These are phyloP conservation scores for Sander vitreus DNA, from an alignment of 2,113 vertebrate species.

Conservation along the genomic window DNA sequence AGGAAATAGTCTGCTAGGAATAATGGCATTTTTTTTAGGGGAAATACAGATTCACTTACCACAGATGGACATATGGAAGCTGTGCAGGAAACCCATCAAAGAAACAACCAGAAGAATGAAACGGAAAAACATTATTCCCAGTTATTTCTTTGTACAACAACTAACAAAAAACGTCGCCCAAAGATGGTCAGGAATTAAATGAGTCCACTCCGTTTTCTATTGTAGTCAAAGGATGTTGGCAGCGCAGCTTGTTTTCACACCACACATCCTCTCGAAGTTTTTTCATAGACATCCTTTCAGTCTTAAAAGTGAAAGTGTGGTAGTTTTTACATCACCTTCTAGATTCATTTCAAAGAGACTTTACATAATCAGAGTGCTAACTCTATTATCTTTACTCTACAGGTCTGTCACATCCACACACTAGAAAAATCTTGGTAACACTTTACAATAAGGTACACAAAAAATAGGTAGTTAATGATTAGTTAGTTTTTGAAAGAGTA, in stretches of 20 bases:
- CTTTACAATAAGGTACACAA: too few species aligned
- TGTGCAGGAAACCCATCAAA: background rate
- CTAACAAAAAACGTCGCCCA: background rate
- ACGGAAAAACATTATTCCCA: constrained; percentile 15
- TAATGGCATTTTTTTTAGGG: background rate
- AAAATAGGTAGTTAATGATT: too few species aligned
- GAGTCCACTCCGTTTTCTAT: background rate
- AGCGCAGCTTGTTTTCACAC: background rate
- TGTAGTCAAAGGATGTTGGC: background rate
- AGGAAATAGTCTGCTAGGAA: background rate
- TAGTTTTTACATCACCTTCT: background rate
- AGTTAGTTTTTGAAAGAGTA: too few species aligned
- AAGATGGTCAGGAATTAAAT: background rate
- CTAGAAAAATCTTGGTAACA: too few species aligned
- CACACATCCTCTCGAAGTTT: background rate
- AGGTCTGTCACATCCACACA: too few species aligned
- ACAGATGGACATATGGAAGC: background rate
- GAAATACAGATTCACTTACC: constrained; percentile 13
- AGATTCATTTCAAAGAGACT: background rate
- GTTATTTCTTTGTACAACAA: background rate
- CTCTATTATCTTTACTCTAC: background rate
- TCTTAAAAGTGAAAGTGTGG: constrained; percentile 8
- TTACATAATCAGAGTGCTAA: background rate
- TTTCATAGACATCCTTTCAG: background rate
- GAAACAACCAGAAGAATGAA: background rate